Evolutionary conservation across 2,113 vertebrate species (phyloP), one percentile per base, ranked within the genome.

Genomic region (Trogon surrucura): DNA sequence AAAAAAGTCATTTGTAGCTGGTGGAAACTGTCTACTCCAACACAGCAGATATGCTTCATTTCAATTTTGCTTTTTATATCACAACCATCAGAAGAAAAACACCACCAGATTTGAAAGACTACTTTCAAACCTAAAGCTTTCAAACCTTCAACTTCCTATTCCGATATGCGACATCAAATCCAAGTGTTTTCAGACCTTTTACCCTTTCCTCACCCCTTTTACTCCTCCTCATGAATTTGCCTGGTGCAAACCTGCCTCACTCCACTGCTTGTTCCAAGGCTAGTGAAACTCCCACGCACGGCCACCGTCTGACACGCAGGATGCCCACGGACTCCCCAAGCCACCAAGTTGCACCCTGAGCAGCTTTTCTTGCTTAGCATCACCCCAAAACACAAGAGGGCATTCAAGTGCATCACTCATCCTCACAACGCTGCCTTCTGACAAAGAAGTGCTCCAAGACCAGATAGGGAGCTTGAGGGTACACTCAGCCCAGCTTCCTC

Each of bases 31-130:
- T 58, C 89, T 80, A 32, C 27, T 86, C 41, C 72, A 88, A 67
- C 56, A 78, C 44, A 71, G 80, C 67, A 91, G 74, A 77, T 53
- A 61, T 18, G 1, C 47, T 93, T 80, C 70, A 36, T 67, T 80
- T 74, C 70, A 53, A 23, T 92, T 84, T 66, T 87, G 67, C 89
- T 93, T 95, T 93, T 96, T 94, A 81, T 85, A 91, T 89, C 94
- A 8, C 62, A 93, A 58, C 13, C 60, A 95, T 30, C 71, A 64
- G 69, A 44, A 8, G 51, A 78, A 91, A 91, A 74, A 90, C 61
- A 88, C 9, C 48, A 95, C 26, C 47, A 79, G 86, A 64, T 84
- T 88, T 67, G 53, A 77, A 62, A 87, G 64, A 64, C 13, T 23
- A 30, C 44, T 94, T 78, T 85, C 85, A 85, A 81, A 45, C 53